Evolutionary conservation across 92 coral and sea anemone genomes (phyloP).

Genomic region (Umimayanthus kanabou): DNA sequence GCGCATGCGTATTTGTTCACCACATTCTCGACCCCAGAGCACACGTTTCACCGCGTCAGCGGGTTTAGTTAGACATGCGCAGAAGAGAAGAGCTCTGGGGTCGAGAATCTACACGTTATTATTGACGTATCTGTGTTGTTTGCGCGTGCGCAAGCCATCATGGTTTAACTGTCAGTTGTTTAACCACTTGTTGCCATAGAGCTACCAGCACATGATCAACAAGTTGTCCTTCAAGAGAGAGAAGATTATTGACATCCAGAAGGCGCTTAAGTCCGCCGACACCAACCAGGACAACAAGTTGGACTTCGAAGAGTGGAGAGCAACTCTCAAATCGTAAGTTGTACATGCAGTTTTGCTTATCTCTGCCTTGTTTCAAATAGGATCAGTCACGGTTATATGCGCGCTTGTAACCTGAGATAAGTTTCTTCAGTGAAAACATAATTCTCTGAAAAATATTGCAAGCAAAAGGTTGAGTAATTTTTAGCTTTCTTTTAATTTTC

Average conservation of each 20-base stretch:
- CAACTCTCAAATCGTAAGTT: conserved; percentile 94
- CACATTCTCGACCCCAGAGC: neutral
- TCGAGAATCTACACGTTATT: neutral
- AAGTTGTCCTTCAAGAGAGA: conserved; percentile 96
- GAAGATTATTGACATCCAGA: conserved; percentile 96
- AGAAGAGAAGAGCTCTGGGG: too few relatives aligned
- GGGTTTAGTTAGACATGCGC: too few relatives aligned
- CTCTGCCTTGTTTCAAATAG: too few relatives aligned
- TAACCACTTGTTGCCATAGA: conserved; percentile 50
- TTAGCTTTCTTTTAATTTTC: too few relatives aligned
- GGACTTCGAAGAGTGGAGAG: conserved; percentile 99
- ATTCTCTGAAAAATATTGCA: too few relatives aligned
- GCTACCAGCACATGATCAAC: conserved; percentile 93
- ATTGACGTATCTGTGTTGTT: neutral
- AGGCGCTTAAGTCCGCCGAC: conserved; percentile 96
- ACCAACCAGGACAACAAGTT: conserved; percentile 96
- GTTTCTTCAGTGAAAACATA: too few relatives aligned
- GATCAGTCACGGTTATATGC: too few relatives aligned
- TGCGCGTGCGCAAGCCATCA: neutral
- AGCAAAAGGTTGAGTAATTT: too few relatives aligned
- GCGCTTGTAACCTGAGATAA: too few relatives aligned
- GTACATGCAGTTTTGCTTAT: too few relatives aligned
- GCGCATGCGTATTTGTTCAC: neutral
- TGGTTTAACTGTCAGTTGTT: neutral
- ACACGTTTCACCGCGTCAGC: too few relatives aligned